Evolutionary conservation across 2,888 invertebrate genomes (phyloP).

Genomic region (Tipula helvola): DNA sequence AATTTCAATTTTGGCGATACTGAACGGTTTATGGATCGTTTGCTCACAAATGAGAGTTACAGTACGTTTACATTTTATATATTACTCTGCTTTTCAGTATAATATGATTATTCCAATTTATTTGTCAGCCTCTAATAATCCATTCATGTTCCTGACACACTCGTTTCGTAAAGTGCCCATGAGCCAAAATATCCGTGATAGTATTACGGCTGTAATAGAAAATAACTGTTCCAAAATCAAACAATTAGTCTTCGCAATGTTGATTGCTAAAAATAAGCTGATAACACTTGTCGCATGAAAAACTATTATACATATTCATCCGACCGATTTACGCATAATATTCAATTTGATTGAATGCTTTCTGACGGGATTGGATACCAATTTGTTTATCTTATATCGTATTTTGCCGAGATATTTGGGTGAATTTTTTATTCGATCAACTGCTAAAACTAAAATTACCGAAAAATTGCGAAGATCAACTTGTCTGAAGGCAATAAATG

Average conservation of each 20-base stretch:
- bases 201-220: conserved; percentile 74
- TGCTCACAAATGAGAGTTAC: conserved; percentile 75
- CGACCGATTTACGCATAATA: conserved; percentile 73
- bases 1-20: conserved; percentile 94
- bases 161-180: conserved; percentile 52
- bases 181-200: conserved; percentile 63
- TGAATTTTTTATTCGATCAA: conserved; percentile 80
- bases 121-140: conserved; percentile 30
- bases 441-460: conserved; percentile 75
- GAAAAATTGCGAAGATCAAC: conserved; percentile 66
- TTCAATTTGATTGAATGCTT: conserved; percentile 90
- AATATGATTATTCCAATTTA: not conserved
- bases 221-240: conserved; percentile 68
- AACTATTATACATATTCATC: conserved; percentile 88
- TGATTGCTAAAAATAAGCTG: conserved; percentile 85
- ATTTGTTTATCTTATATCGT: conserved; percentile 94
- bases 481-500: conserved; percentile 74
- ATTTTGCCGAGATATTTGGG: conserved; percentile 83
- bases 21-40: conserved; percentile 83
- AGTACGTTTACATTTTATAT: conserved; percentile 38
- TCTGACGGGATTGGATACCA: conserved; percentile 95
- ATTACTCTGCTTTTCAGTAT: not conserved
- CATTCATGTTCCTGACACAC: conserved; percentile 34
- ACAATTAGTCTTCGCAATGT: conserved; percentile 81
- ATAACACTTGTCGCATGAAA: conserved; percentile 93